Base-by-base conservation (phyloP, 2,797 vertebrate genomes). In the Silurus aristotelis region DNA sequence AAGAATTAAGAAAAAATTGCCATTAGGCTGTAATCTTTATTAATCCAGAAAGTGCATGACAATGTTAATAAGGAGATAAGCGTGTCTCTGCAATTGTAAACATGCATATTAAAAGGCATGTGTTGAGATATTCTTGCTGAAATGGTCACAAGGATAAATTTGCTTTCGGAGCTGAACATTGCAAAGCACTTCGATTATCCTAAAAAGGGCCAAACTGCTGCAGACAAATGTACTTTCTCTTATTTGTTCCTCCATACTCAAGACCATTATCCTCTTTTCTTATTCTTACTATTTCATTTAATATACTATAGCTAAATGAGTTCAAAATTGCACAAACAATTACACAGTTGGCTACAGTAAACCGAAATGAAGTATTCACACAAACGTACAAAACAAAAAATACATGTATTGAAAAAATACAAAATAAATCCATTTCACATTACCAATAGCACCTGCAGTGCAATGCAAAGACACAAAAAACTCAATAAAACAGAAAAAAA, bases 91-190 rank as follows among this genome's bases (percentile, higher is more conserved):
- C 87, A 88, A 88, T 38, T 83, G 89, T 88, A 89, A 91, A 92
- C 87, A 85, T 77, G 61, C 89, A 92, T 93, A 95, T 95, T 95
- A 94, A 87, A 88, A 92, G 91, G 71, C 85, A 83, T 91, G 89
- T 90, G 92, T 81, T 80, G 87, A 89, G 89, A 92, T 91, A 90
- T 87, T 87, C 87, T 82, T 85, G 22, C 56, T 60, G 91, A 92
- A 91, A 77, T 80, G 43, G 76, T 83, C 75, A 84, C 89, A 83
- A 83, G 87, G 89, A 89, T 88, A 92, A 93, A 93, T 93, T 93
- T 88, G 90, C 90, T 93, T 92, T 92, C 20, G 61, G 38, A 86
- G 58, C 91, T 89, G 87, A 94, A 67, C 83, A 22, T 86, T 84
- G 68, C 85, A 83, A 84, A 87, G 64, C 58, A 68, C 48, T 82